Base-by-base conservation (phyloP, 2,888 invertebrate species). In the Chrysomela aeneicollis region DNA sequence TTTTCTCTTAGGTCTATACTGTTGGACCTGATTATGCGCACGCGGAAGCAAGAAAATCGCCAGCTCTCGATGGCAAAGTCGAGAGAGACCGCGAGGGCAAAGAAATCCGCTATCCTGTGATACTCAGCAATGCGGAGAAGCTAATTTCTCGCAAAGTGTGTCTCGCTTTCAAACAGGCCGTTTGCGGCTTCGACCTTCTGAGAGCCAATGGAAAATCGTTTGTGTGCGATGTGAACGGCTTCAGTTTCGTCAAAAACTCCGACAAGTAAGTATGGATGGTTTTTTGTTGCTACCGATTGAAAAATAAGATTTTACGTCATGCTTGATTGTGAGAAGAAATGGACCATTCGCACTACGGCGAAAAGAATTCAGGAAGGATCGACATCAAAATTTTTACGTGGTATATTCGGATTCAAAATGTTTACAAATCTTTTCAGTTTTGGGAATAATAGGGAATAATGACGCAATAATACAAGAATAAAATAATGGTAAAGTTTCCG, bases 1-100 rank as follows among this genome's bases (percentile, higher is more conserved):
- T 18, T n/a, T 59, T 59, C 18, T 82, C 82, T 53, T 89, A 92
- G 85, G 98, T 99, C 22, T 99, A 99, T 83, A 99, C 99, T 0
- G 98, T 99, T 26, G 99, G 99, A 0, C 98, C 98, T 0, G 98
- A 98, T 84, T 99, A 99, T 83, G 99, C 98, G 2, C 99, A 99
- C 84, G 99, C 99, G 0, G 99, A 99, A 83, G 99, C 99, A 0
- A 86, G 99, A 61, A 99, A 99, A 82, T 98, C 98, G 63, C 99
- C 99, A 0, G 99, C 98, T 0, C 85, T 98, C 12, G 98, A 98
- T 83, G 98, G 98, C 0, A 98, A 98, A 84, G 98, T 99, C 47
- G 98, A 99, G 81, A 86, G 99, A 50, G 99, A 99, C 81, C 92
- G 95, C 6, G 97, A 98, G 79, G 99, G 99, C 70, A 95, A 95